Conservation (phyloP, 1,140 invertebrate genomes). For the Listronotus oregonensis region DNA sequence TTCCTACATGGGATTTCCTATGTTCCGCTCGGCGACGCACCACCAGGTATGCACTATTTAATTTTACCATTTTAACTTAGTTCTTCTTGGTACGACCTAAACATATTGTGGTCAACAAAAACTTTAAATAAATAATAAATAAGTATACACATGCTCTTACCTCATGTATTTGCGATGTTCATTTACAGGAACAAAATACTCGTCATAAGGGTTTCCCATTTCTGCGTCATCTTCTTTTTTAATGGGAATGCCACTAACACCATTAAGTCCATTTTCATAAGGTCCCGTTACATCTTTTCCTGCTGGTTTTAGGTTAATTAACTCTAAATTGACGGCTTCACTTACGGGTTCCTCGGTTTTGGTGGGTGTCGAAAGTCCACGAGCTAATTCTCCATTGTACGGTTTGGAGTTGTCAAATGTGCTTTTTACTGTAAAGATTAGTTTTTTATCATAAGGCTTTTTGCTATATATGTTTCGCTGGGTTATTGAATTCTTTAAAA, state of each 20-base stretch:
- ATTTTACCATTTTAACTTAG: no score
- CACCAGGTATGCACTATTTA: no score
- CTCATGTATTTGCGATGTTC: conserved; percentile 83
- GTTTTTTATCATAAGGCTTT: no score
- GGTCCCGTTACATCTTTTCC: conserved; percentile 55
- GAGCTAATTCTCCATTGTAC: conserved; percentile 49
- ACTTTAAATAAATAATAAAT: no score
- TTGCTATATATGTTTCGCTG: no score
- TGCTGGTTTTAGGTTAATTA: conserved; percentile 75
- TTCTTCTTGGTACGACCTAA: no score
- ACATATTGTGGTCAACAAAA: no score
- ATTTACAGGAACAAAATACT: conserved; percentile 84
- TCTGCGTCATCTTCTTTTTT: conserved; percentile 76
- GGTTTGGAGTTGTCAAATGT: conserved; percentile 50
- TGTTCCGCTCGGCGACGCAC: no score
- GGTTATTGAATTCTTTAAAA: no score
- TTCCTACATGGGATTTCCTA: no score
- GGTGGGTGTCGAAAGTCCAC: conserved; percentile 13
- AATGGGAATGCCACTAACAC: conserved; percentile 55
- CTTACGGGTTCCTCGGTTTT: conserved; percentile 47
- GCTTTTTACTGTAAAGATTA: conserved; percentile 32
- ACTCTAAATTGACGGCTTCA: conserved; percentile 79
- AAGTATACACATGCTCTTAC: conserved; percentile 57
- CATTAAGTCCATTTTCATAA: conserved; percentile 54
- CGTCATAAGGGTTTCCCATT: conserved; percentile 75